Evolutionary conservation across 2,797 vertebrate species (phyloP), one percentile per base, ranked within the genome.

Genomic region (Chelmon rostratus): DNA sequence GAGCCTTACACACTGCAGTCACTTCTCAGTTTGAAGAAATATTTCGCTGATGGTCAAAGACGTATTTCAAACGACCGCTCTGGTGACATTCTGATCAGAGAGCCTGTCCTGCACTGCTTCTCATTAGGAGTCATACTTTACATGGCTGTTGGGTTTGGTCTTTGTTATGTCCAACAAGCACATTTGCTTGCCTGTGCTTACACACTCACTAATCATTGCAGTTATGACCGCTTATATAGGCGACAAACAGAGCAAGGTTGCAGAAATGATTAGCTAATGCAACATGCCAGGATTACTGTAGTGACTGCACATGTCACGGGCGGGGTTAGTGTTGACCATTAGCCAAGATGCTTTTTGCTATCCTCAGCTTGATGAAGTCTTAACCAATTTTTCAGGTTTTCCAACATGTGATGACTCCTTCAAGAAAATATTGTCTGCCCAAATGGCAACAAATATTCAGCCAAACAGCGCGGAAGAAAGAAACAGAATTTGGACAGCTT

Each of bases 401-500:
- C 23, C 31, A 31, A 23, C 18, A 19, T 37, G 11, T 57, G 37
- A 46, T 37, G 33, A 37, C 25, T 56, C 5, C 1, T 63, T 23
- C 1, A 23, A 10, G 18, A 44, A 71, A 35, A 68, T 57, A 9
- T 15, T 21, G 19, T 50, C 13, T 12, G 16, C 3, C 1, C 25
- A 61, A 47, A 73, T 62, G 31, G 25, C 21, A 42, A 40, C 59
- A 21, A 42, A 42, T 35, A 42, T 54, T 46, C 19, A 25, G 16
- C 9, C 28, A 66, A 8, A 40, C 40, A 47, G 28, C 56, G n/a
- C 33, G 23, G 49, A 16, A 1, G 10, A 21, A 49, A 64, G 40
- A 72, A 38, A 56, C 10, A 50, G n/a, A 9, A 8, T 21, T 28
- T 63, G n/a, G 56, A 71, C 49, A 46, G 35, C 52, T 52, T 67